These are phyloP conservation scores for Drosophila greeni DNA, from an alignment of 2,888 invertebrate genomes.

Conservation along the genomic window DNA sequence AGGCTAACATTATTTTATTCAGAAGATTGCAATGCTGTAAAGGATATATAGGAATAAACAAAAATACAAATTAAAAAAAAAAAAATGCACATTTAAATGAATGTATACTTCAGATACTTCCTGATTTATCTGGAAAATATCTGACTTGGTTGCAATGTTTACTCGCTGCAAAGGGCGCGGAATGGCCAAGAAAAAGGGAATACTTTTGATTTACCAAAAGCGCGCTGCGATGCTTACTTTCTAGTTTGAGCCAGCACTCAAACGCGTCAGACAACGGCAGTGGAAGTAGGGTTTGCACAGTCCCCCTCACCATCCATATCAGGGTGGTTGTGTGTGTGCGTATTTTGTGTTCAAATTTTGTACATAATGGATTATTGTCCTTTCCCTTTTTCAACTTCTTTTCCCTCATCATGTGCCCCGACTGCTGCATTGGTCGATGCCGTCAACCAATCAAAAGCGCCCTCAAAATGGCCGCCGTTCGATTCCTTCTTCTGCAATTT, in stretches of 20 bases:
- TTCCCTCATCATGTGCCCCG: conserved; percentile 63
- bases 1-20: no score
- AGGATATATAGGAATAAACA: no score
- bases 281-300: conserved; percentile 6
- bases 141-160: not conserved
- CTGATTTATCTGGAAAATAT: not conserved
- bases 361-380: conserved; percentile 78
- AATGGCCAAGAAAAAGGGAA: conserved; percentile 30
- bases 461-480: conserved; percentile 79
- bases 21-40: not conserved
- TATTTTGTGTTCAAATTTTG: conserved; percentile 73
- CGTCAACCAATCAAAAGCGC: conserved; percentile 79
- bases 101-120: no score
- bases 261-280: conserved; percentile 63
- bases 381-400: conserved; percentile 69
- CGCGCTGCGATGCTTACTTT: conserved; percentile 41
- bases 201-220: conserved; percentile 53
- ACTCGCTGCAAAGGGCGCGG: conserved; percentile 33
- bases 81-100: no score
- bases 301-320: conserved; percentile 44
- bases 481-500: conserved; percentile 45
- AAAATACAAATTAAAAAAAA: no score
- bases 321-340: conserved; percentile 48
- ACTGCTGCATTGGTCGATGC: conserved; percentile 79
- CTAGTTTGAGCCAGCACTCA: conserved; percentile 52